Conservation (phyloP, 1,140 invertebrate genomes). For the Octopus sinensis region DNA sequence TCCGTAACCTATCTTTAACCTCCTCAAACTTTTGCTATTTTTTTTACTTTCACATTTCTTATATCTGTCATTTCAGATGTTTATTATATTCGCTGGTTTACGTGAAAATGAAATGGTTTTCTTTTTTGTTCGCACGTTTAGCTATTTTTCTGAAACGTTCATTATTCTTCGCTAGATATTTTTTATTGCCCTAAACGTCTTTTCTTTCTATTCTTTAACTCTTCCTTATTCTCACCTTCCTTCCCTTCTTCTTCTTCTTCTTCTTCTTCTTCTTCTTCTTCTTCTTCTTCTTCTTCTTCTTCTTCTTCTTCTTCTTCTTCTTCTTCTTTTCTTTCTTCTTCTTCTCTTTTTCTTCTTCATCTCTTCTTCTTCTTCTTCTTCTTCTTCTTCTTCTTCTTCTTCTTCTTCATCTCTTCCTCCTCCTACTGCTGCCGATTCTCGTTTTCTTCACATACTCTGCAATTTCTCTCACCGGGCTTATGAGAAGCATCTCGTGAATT, state of each 20-base stretch:
- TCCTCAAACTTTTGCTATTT: not conserved
- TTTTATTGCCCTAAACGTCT: not conserved
- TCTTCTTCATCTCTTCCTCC: not conserved
- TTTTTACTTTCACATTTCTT: not conserved
- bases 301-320: slow-evolving; percentile 1
- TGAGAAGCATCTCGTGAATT: too few species aligned
- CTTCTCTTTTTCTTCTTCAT: not conserved
- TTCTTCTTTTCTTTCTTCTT: not conserved
- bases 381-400: not conserved
- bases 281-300: slow-evolving; percentile 3
- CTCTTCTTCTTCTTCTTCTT: not conserved
- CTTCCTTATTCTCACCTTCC: not conserved
- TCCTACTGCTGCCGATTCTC: not conserved
- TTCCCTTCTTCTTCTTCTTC: not conserved
- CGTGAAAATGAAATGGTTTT: not conserved
- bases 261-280: not conserved
- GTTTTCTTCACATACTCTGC: not conserved
- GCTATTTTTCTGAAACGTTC: not conserved
- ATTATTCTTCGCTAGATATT: not conserved
- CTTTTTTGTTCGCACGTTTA: not conserved
- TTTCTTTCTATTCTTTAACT: not conserved
- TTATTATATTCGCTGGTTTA: not conserved
- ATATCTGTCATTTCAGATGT: not conserved
- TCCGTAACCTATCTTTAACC: too few species aligned
- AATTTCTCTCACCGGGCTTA: too few species aligned